Base-by-base conservation (phyloP, 2,113 vertebrate species). In the Sitta europaea region DNA sequence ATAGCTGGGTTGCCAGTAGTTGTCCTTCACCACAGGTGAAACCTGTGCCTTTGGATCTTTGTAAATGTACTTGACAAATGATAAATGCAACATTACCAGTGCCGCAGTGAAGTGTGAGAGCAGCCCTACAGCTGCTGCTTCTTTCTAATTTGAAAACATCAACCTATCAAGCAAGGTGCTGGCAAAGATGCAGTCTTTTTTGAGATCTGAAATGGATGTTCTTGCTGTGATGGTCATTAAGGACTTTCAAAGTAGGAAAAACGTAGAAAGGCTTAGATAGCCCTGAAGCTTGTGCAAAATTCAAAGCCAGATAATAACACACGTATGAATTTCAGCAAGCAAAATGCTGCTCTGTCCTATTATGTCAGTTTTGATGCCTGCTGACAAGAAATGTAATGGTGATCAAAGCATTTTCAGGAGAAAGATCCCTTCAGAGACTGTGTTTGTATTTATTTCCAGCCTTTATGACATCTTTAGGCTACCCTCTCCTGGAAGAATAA, bases 21-120 rank as follows among this genome's bases (percentile, higher is more conserved):
- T 77, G 87, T 72, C 92, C 92, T 92, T 97, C 88, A 75, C 12
- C 78, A 83, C 47, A 86, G 79, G 83, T 96, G 79, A 88, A 35
- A 88, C 35, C 47, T 25, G 11, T 42, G 75, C 82, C 67, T 86
- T 80, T 76, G 47, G 29, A 72, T 54, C 59, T 88, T 61, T 77
- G 79, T 47, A 73, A 74, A 80, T 29, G 40, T n/a, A 58, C 75
- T 54, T 67, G 81, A 90, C 55, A 86, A 90, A 86, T 59, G 71
- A 81, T 76, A 93, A 96, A 80, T 59, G 67, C 42, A 59, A 59
- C 1, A 2, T 77, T 71, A 83, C 68, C 67, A 83, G 55, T 59
- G 63, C 74, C 7, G 92, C 78, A 83, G 81, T 54, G 51, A 91
- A 70, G 68, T 18, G 27, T 55, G 22, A 88, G 48, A 82, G 77